phyloP scores from a whole-genome alignment of 35 echinoderm and acorn worm genomes.

The Eucidaris tribuloides region DNA sequence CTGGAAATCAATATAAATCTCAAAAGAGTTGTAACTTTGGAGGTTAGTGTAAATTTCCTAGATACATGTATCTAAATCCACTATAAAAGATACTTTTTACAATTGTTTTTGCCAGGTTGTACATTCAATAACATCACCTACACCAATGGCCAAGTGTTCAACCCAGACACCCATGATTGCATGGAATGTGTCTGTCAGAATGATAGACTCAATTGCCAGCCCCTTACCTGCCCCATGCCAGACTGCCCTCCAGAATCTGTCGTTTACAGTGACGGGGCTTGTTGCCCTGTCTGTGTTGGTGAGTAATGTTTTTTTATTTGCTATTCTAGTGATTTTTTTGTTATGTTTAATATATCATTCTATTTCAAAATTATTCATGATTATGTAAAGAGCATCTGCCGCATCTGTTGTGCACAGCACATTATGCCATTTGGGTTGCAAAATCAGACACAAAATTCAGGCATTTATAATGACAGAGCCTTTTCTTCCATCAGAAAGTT shows the following conservation, averaged over 20 bases:
- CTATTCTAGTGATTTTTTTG: no score
- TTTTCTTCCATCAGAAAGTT: no score
- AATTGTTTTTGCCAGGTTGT: neutral
- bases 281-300: slow-evolving; percentile 66
- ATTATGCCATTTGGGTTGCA: no score
- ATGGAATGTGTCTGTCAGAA: slow-evolving; percentile 66
- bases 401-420: no score
- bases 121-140: slow-evolving; percentile 16
- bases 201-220: slow-evolving; percentile 50
- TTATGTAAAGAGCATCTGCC: no score
- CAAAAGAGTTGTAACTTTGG: neutral
- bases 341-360: neutral
- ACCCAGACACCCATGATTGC: slow-evolving; percentile 34
- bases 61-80: no score
- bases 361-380: no score
- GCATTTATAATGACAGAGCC: no score
- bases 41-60: no score
- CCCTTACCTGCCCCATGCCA: slow-evolving; percentile 50
- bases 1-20: neutral
- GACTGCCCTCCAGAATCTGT: slow-evolving; percentile 56
- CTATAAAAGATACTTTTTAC: no score
- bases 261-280: slow-evolving; percentile 26
- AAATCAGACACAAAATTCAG: no score
- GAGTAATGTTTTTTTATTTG: neutral
- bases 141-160: slow-evolving; percentile 19